These are phyloP conservation scores for Sicus ferrugineus DNA, from an alignment of 2,888 invertebrate genomes.

Conservation along the genomic window DNA sequence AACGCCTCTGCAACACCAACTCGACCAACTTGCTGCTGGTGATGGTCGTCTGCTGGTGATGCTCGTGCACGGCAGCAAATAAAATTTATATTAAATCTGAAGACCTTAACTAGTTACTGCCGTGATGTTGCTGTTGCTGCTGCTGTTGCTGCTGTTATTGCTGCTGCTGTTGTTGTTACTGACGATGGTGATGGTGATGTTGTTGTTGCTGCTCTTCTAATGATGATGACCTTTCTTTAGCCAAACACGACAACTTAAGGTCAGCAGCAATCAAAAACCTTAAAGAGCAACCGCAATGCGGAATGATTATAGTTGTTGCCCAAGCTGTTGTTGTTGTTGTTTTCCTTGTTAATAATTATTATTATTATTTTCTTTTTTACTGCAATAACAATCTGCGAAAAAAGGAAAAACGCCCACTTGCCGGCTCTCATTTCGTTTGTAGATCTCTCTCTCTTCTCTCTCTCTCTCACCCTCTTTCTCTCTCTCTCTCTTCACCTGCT, in stretches of 20 bases:
- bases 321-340: neutral
- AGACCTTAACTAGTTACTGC: conserved; percentile 29
- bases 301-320: neutral
- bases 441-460: neutral
- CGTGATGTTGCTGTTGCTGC: conserved; percentile 3
- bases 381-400: neutral
- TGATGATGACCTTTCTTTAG: conserved; percentile 58
- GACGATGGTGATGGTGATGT: conserved; percentile 26
- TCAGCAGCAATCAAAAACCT: conserved; percentile 59
- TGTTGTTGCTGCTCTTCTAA: conserved; percentile 38
- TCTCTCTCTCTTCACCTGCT: too few species aligned
- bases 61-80: conserved; percentile 21
- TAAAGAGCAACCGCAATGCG: conserved; percentile 33
- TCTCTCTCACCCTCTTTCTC: neutral
- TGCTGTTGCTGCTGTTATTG: neutral
- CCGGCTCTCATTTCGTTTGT: neutral
- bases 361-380: conserved; percentile 23
- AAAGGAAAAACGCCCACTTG: conserved; percentile 13
- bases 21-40: neutral
- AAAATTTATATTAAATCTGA: conserved; percentile 25
- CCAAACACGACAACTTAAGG: conserved; percentile 59
- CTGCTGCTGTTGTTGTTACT: conserved; percentile 11
- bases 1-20: conserved; percentile 18
- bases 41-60: neutral
- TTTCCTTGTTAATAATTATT: conserved; percentile 4